Evolutionary conservation across 2,888 invertebrate species (phyloP).

Genomic region (Germaria angustata): DNA sequence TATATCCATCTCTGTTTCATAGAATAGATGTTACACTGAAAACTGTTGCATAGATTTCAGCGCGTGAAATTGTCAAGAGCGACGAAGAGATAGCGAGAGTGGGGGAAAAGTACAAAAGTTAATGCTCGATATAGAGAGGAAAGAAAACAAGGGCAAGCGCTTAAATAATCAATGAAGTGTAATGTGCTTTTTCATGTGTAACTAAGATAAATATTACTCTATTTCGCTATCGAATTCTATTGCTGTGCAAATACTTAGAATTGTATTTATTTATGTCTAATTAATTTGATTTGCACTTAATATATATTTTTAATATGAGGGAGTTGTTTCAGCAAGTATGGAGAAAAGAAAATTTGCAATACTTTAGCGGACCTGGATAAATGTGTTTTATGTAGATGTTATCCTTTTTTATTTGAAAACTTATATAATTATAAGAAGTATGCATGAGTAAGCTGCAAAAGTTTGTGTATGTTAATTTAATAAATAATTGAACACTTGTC

Average conservation of each 20-base stretch:
- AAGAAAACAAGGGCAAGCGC: conserved; percentile 43
- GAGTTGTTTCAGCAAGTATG: no score
- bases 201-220: background rate
- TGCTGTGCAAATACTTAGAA: background rate
- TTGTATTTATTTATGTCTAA: conserved; percentile 20
- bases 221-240: background rate
- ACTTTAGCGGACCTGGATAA: no score
- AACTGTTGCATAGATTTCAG: conserved; percentile 48
- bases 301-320: no score
- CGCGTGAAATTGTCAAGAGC: background rate
- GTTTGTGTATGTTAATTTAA: no score
- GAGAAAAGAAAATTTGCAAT: no score
- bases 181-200: conserved; percentile 27
- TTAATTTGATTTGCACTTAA: conserved; percentile 6
- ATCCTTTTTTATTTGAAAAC: no score
- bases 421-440: no score
- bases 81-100: no score
- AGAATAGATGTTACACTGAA: conserved; percentile 12
- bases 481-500: no score
- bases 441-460: no score
- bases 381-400: no score
- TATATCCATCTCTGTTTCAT: no score
- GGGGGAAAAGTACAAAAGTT: background rate
- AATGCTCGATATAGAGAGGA: background rate
- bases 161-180: conserved; percentile 48